phyloP scores from a whole-genome alignment of 1,140 invertebrate species.

The Drosophila elegans region DNA sequence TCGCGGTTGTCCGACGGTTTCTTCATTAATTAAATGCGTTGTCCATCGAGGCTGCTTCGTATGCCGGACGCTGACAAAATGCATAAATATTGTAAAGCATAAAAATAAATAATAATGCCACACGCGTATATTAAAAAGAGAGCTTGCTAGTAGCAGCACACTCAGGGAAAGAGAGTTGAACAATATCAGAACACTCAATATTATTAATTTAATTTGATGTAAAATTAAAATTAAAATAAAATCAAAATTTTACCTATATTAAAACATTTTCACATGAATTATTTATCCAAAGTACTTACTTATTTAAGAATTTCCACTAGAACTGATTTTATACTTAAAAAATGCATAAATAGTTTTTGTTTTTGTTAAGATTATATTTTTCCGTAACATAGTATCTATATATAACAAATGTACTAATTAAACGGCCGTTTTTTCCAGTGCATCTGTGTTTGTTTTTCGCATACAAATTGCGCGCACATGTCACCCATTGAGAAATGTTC shows the following conservation, averaged over 20 bases:
- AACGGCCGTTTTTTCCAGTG: slow-evolving; percentile 5
- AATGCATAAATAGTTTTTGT: too few species aligned
- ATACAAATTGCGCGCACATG: slow-evolving; percentile 72
- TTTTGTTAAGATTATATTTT: too few species aligned
- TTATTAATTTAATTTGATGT: too few species aligned
- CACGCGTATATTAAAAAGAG: slow-evolving; percentile 14
- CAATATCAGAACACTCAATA: too few species aligned
- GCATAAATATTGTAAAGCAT: slow-evolving; percentile 81
- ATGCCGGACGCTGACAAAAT: slow-evolving; percentile 72
- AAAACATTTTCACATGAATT: too few species aligned
- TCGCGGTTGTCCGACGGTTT: slow-evolving; percentile 51
- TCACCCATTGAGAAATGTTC: slow-evolving; percentile 49
- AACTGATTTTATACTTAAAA: too few species aligned
- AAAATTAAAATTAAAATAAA: too few species aligned
- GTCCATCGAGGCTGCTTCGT: slow-evolving; percentile 62
- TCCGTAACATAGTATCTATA: neutral
- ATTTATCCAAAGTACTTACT: too few species aligned
- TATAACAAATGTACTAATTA: neutral
- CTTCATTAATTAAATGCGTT: slow-evolving; percentile 79
- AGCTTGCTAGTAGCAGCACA: slow-evolving; percentile 13
- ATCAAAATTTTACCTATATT: too few species aligned
- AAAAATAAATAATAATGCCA: slow-evolving; percentile 75
- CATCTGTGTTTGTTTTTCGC: slow-evolving; percentile 51
- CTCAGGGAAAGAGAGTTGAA: neutral
- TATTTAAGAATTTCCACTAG: too few species aligned